Base-by-base conservation (phyloP, 2,113 vertebrate genomes). In the Forbesichthys papilliferus region DNA sequence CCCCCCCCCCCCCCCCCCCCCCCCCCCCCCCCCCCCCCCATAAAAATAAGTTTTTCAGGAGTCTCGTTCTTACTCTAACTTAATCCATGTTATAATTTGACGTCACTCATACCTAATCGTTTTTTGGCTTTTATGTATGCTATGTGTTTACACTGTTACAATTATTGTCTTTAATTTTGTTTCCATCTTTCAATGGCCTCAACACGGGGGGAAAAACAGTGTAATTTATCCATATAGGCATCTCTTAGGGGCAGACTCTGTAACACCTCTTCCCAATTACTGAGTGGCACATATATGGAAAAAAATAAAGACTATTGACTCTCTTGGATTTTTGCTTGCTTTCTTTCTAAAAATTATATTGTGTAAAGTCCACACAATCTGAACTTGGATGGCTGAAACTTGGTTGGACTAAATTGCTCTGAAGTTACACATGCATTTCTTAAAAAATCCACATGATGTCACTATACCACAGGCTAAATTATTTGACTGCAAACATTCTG, bases 221-320 rank as follows among this genome's bases (percentile, higher is more conserved):
- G 87, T 88, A 86, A 89, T 89, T 84, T 57, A 86, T 93, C 89
- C 91, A 92, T 90, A 89, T 87, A 79, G 73, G 84, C 81, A 87
- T 90, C 86, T 87, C 84, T 13, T 76, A 84, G 86, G 87, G 86
- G 87, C 77, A 80, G 84, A 82, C 80, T 75, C 81, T 92, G 90
- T 90, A 90, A 91, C 88, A 91, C 81, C 84, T 87, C 74, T 89
- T 80, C 84, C 80, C 84, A 74, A 64, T 87, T 82, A 81, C 77
- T 89, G 92, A 92, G 89, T 93, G 91, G 90, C 88, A 84, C 84
- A 88, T 88, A 82, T 86, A 92, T 93, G 93, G 93, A 91, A 87
- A 42, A 42, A 90, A 93, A 93, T 93, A 93, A 93, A 93, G 90
- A 89, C 87, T 90, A 84, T 92, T 93, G 91, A 92, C 91, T 92